Percentiles rank a stretch among this genome's conserved stretches.
Evolutionary conservation across 2,888 invertebrate genomes (phyloP).

Genomic region (Machimus atricapillus): DNA sequence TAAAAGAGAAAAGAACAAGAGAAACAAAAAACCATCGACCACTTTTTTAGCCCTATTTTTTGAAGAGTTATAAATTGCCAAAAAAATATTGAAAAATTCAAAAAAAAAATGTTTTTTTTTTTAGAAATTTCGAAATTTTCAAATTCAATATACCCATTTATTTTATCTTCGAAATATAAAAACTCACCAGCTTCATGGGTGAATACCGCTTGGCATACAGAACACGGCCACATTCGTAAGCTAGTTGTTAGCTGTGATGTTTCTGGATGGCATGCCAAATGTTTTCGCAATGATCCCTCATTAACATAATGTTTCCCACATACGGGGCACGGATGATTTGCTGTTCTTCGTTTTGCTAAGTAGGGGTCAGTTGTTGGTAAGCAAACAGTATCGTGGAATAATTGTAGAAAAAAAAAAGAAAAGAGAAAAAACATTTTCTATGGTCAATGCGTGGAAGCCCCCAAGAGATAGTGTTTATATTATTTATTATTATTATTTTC

Average conservation of each 20-base stretch:
- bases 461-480: conserved; percentile 10
- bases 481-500: background rate
- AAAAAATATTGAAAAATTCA: no score
- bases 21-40: no score
- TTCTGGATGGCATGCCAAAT: conserved; percentile 92
- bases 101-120: no score
- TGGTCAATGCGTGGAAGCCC: conserved; percentile 54
- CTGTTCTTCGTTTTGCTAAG: conserved; percentile 91
- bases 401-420: conserved; percentile 48
- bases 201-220: conserved; percentile 93
- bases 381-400: conserved; percentile 53
- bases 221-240: conserved; percentile 95
- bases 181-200: conserved; percentile 90
- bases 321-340: conserved; percentile 93
- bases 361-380: conserved; percentile 72
- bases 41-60: no score
- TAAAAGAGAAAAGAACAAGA: no score
- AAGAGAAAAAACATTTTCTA: conserved; percentile 44
- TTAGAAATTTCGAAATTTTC: no score
- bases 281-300: conserved; percentile 90
- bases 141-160: no score
- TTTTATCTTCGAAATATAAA: no score
- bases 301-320: conserved; percentile 96
- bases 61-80: no score
- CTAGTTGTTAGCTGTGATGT: conserved; percentile 85